Evolutionary conservation across 2,888 invertebrate genomes (phyloP).

Genomic region (Pharmacophagus antenor): DNA sequence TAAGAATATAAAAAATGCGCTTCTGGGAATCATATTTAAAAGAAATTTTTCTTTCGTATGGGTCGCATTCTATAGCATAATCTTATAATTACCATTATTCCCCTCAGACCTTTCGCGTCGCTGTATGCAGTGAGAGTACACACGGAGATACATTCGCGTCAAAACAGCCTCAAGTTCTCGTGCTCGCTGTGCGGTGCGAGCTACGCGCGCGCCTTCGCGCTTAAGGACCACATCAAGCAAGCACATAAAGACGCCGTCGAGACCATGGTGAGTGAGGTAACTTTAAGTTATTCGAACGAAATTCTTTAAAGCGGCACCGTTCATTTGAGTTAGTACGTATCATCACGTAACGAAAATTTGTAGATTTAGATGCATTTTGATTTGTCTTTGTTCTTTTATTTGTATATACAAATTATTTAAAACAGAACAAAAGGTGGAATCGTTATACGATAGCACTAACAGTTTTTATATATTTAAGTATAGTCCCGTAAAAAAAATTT

Average conservation of each 20-base stretch:
- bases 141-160: conserved; percentile 86
- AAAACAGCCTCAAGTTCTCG: conserved; percentile 85
- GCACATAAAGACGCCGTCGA: conserved; percentile 74
- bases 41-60: not conserved
- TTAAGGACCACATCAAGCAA: conserved; percentile 86
- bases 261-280: conserved; percentile 24
- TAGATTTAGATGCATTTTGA: no score
- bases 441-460: no score
- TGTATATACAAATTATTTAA: not conserved
- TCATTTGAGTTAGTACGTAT: no score
- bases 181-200: conserved; percentile 88
- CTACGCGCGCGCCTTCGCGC: conserved; percentile 87
- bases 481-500: no score
- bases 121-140: conserved; percentile 88
- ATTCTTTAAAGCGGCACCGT: not conserved
- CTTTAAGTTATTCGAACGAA: no score
- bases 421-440: not conserved
- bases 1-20: no score
- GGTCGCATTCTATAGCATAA: no score
- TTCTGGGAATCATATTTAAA: no score
- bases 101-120: conserved; percentile 89
- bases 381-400: no score
- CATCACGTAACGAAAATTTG: not conserved
- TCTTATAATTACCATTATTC: no score
- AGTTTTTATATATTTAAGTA: no score